A percentile compares a stretch with the other conserved stretches of the same genome.
Evolutionary conservation across 2,113 vertebrate genomes (phyloP).

Genomic region (Spilogale gracilis): DNA sequence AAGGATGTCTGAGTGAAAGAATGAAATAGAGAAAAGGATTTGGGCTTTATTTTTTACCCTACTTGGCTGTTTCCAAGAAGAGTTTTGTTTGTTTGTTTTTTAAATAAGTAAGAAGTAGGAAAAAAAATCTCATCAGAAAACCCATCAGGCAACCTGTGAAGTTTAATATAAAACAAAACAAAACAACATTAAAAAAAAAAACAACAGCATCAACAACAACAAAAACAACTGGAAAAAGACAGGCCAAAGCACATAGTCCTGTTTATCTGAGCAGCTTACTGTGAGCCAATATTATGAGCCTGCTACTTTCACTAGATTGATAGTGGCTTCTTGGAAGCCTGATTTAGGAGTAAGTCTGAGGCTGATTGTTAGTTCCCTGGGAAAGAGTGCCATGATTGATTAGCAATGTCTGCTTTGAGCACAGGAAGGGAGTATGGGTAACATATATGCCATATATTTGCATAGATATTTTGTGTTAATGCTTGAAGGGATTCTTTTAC

Average conservation of each 20-base stretch:
- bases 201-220: neutral
- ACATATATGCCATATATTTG: neutral
- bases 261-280: neutral
- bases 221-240: neutral
- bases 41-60: neutral
- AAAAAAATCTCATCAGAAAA: neutral
- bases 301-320: neutral
- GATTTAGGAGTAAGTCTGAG: neutral
- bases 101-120: neutral
- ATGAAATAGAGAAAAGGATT: neutral
- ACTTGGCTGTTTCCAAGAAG: neutral
- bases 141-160: neutral
- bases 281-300: neutral
- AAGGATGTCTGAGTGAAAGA: neutral
- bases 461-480: neutral
- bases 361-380: neutral
- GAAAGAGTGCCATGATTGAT: neutral
- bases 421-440: neutral
- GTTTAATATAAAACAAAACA: neutral
- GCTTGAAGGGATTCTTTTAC: neutral
- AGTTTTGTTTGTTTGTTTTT: neutral
- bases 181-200: neutral
- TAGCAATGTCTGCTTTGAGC: neutral
- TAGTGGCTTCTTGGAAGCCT: neutral
- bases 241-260: neutral